Evolutionary conservation across 2,888 invertebrate species (phyloP).

Genomic region (Panzeria rudis): DNA sequence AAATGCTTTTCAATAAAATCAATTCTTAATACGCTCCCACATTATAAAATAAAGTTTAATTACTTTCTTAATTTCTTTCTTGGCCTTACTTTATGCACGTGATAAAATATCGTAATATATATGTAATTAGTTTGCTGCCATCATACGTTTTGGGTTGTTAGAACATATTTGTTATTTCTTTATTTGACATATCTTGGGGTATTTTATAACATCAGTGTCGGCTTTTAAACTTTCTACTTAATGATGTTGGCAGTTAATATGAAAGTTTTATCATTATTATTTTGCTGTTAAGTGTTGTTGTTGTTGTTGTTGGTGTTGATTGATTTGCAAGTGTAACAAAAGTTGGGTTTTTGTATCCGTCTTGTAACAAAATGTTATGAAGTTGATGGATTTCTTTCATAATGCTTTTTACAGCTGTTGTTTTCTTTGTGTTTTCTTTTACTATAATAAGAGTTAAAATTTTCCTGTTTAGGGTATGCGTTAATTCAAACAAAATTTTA

Average conservation of each 20-base stretch:
- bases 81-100: no score
- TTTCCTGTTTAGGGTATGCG: not conserved
- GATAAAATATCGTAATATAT: no score
- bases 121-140: not conserved
- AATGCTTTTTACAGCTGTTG: not conserved
- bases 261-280: not conserved
- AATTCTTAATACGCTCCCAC: no score
- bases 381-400: slow-evolving; percentile 1
- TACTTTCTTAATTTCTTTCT: no score
- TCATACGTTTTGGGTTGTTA: not conserved
- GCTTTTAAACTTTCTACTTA: not conserved
- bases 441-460: not conserved
- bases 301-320: not conserved
- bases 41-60: no score
- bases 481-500: not conserved
- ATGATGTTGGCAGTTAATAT: not conserved
- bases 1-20: no score
- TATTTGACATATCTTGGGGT: not conserved
- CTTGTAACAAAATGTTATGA: not conserved
- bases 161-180: not conserved
- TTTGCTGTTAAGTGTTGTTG: not conserved
- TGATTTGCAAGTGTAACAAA: not conserved
- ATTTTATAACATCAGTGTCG: not conserved
- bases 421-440: not conserved
- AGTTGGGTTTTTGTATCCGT: not conserved